Evolutionary conservation across 1,140 invertebrate genomes (phyloP), one percentile per base, ranked within the genome.

Genomic region (Bombus pascuorum): DNA sequence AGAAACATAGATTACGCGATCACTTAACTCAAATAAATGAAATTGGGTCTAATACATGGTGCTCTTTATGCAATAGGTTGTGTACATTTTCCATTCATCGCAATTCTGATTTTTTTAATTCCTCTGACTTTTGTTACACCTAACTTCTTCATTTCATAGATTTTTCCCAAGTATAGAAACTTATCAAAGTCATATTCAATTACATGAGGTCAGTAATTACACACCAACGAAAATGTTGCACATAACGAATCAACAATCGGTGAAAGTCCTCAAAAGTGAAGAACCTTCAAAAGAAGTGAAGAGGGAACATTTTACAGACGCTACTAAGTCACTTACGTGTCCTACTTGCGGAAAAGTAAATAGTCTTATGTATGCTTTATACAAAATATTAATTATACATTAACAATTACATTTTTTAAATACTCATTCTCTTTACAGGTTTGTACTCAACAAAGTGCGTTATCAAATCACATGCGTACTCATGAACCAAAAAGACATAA

Each of bases 381-480:
- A 70, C 37, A 9, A 15, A 62, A 68, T 37, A 44, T 22, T 13
- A 53, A 83, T 37, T 25, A 53, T 34, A 15, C 44, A 37, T 44
- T 53, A 68, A 39, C 9, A 34, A 70, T 57, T 47, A 62, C 42
- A n/a, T 18, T 62, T 34, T 32, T 83, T 34, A 13, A 76, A 76
- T 57, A 32, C 28, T 57, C 66, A 28, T 78, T 44, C 22, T 72
- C 32, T 77, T 68, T 37, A 53, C 15, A 94, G 93, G 87, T 92
- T 6, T 94, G 93, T 71, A 94, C 93, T 0, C 93, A 94, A 77
- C 93, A 94, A 87, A 94, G 93, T 81, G 93, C 93, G 32, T 87
- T 94, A 42, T 94, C 93, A n/a, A 94, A 94, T 87, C 93, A 94
- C n/a, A 94, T 94, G 93, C 92, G 93, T 53, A 94, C 93, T 42